phyloP scores from a whole-genome alignment of 2,797 vertebrate species.

The Sebastes goodei region DNA sequence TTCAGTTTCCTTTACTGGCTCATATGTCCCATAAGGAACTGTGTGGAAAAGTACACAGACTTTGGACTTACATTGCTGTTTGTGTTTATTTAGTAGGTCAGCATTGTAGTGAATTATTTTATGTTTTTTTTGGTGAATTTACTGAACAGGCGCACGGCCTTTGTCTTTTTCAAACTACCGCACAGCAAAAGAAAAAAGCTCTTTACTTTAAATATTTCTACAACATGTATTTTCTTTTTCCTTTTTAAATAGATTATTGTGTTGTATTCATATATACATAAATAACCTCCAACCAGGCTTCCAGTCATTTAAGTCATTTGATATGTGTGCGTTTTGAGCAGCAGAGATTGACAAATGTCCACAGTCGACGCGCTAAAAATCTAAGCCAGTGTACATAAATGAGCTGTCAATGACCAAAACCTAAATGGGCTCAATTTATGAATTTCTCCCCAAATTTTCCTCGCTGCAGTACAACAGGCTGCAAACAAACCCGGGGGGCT shows the following conservation, averaged over 20 bases:
- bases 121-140: slow-evolving; percentile 3
- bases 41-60: neutral
- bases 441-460: slow-evolving; percentile 49
- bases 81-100: slow-evolving; percentile 3
- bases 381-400: slow-evolving; percentile 38
- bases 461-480: slow-evolving; percentile 50
- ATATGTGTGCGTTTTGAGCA: slow-evolving; percentile 35
- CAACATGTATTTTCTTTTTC: neutral
- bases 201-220: neutral
- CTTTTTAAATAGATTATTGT: slow-evolving; percentile 9
- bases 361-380: slow-evolving; percentile 15
- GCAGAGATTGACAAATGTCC: slow-evolving; percentile 50
- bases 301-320: slow-evolving; percentile 24
- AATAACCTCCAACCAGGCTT: slow-evolving; percentile 21
- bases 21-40: slow-evolving; percentile 55
- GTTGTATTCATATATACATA: slow-evolving; percentile 15
- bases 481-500: slow-evolving; percentile 46
- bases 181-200: neutral
- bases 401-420: slow-evolving; percentile 45
- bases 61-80: slow-evolving; percentile 15
- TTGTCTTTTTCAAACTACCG: neutral
- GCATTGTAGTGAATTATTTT: slow-evolving; percentile 21
- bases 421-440: slow-evolving; percentile 65
- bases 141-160: neutral
- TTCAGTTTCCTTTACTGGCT: slow-evolving; percentile 67